Evolutionary conservation across 2,113 vertebrate species (phyloP), one percentile per base, ranked within the genome.

Genomic region (Lipotes vexillifer): DNA sequence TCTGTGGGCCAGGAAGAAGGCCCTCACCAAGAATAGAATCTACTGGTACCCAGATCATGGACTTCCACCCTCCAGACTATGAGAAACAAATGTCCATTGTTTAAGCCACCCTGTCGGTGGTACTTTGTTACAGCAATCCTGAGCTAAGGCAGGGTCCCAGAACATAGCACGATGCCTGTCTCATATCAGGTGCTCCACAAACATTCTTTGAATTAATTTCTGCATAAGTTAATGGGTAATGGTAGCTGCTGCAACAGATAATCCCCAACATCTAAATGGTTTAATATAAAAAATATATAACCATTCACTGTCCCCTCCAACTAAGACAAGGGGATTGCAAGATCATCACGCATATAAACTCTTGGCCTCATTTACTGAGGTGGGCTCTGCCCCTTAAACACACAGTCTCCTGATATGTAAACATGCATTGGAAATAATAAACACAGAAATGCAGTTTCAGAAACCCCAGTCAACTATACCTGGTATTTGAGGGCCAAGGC

Each of bases 271-370:
- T 69, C n/a, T 31, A 59, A 57, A 41, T 57, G 46, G 31, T 57
- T 66, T 72, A 20, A 15, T 17, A n/a, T 52, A 66, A 59, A 74
- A 61, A 49, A 33, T 33, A 8, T 31, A 10, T 44, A 49, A 74
- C 44, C 59, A 44, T 38, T 55, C 38, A 36, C 7, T 23, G 17
- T 59, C 12, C 8, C 17, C 23, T 66, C 68, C 49, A 8, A 27
- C 69, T 38, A 17, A 83, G 65, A 46, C 31, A 44, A 89, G 29
- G 7, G 1, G 31, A 29, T 3, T 13, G 36, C 33, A 57, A 66
- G 2, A 13, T 3, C 41, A 52, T 38, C 66, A 44, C 1, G 55
- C 18, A 21, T 0, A 0, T 6, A 57, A 52, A 52, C 38, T 55
- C 21, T 61, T 2, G 4, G 49, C n/a, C 41, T 93, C 77, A 66